Evolutionary conservation across 2,888 invertebrate genomes (phyloP).

Genomic region (Phrixothrix hirtus): DNA sequence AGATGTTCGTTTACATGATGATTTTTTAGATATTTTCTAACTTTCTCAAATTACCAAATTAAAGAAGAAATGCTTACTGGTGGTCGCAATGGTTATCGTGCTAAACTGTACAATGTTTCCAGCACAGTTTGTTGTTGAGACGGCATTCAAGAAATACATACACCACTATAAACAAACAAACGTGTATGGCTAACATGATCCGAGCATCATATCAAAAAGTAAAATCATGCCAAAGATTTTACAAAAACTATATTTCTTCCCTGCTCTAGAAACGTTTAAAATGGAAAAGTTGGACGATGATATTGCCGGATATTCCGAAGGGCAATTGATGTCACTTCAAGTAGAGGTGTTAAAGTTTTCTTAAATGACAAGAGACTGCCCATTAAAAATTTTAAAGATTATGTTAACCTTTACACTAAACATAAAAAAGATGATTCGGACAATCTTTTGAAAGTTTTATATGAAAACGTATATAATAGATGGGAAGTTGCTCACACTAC

Average conservation of each 20-base stretch:
- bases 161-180: conserved; percentile 92
- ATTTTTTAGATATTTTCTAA: conserved; percentile 98
- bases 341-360: conserved; percentile 83
- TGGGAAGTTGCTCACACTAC: conserved; percentile 96
- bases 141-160: conserved; percentile 83
- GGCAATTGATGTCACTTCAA: conserved; percentile 93
- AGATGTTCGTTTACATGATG: conserved; percentile 99
- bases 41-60: conserved; percentile 98
- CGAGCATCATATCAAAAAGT: conserved; percentile 88
- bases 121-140: conserved; percentile 96
- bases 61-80: conserved; percentile 95
- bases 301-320: conserved; percentile 91
- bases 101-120: conserved; percentile 99
- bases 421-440: conserved; percentile 82
- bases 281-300: conserved; percentile 93
- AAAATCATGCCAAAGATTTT: conserved; percentile 79
- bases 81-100: conserved; percentile 98
- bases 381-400: conserved; percentile 92
- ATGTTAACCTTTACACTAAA: conserved; percentile 89
- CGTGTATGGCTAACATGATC: conserved; percentile 95
- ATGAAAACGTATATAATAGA: conserved; percentile 81
- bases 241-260: conserved; percentile 93
- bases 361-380: conserved; percentile 88
- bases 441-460: conserved; percentile 81
- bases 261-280: conserved; percentile 93